These are phyloP conservation scores for Temnothorax ravouxi DNA, from an alignment of 2,888 invertebrate species.

Conservation along the genomic window DNA sequence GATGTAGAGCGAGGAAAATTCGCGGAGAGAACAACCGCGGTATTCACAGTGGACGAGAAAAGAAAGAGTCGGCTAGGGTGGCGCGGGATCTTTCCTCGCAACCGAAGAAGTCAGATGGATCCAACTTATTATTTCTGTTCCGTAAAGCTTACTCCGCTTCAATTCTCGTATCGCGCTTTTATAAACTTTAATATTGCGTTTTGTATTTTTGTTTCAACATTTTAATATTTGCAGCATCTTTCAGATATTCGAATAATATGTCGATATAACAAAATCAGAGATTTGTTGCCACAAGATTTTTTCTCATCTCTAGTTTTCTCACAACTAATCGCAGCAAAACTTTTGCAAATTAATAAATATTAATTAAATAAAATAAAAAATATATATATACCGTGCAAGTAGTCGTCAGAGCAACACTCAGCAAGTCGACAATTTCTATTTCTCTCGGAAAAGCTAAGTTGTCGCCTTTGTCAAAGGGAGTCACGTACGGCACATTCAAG, in stretches of 20 bases:
- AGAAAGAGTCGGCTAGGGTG: conserved; percentile 37
- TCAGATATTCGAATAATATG: neutral
- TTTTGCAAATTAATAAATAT: neutral
- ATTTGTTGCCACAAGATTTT: neutral
- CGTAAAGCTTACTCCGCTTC: neutral
- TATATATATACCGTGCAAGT: neutral
- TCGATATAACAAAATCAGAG: neutral
- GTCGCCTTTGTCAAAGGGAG: conserved; percentile 49
- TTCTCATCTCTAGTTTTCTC: neutral
- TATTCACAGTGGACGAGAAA: conserved; percentile 32
- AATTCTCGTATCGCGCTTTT: neutral
- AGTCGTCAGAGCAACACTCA: neutral
- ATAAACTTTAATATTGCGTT: neutral
- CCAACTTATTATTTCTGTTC: conserved; percentile 26
- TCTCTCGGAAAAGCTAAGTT: conserved; percentile 4
- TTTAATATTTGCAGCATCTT: neutral
- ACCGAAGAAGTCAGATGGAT: conserved; percentile 16
- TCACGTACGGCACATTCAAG: conserved; percentile 64
- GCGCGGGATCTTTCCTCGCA: conserved; percentile 31
- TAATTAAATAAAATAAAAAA: conserved; percentile 6
- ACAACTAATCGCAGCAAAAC: neutral
- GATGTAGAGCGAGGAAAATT: conserved; percentile 65
- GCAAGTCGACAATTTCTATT: conserved; percentile 17
- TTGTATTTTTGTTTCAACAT: neutral
- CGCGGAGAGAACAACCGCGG: conserved; percentile 62